These are phyloP conservation scores for Chelon labrosus DNA, from an alignment of 2,797 vertebrate genomes.

Conservation along the genomic window DNA sequence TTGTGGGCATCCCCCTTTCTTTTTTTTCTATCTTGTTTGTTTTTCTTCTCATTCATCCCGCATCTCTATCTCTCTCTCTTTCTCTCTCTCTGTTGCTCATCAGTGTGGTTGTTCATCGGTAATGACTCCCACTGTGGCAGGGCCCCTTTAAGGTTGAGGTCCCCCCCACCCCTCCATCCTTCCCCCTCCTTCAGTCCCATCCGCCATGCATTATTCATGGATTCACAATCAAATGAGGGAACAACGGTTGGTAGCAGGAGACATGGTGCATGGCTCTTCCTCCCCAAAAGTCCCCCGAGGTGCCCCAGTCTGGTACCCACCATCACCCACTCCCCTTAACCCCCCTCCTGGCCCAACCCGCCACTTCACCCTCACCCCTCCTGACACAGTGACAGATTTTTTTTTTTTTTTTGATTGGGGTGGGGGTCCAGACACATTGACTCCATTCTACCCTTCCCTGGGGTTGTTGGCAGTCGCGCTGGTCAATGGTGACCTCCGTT, in stretches of 20 bases:
- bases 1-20: conserved; percentile 74
- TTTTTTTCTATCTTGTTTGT: conserved; percentile 82
- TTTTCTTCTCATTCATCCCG: conserved; percentile 75
- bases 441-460: conserved; percentile 71
- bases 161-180: conserved; percentile 52
- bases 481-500: conserved; percentile 76
- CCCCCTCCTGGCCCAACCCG: conserved; percentile 54
- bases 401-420: conserved; percentile 39
- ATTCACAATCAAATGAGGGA: conserved; percentile 89
- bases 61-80: conserved; percentile 49
- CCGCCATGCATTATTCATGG: conserved; percentile 89
- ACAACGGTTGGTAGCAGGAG: conserved; percentile 88
- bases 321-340: conserved; percentile 70
- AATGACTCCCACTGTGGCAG: conserved; percentile 91
- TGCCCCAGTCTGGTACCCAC: conserved; percentile 87
- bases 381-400: conserved; percentile 73
- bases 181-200: conserved; percentile 73
- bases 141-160: conserved; percentile 87
- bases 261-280: conserved; percentile 87
- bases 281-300: conserved; percentile 86
- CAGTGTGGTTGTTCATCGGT: conserved; percentile 87
- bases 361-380: conserved; percentile 66
- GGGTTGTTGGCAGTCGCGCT: conserved; percentile 72
- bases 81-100: conserved; percentile 78
- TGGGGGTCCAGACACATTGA: conserved; percentile 73